A percentile compares a stretch with the other conserved stretches of the same genome.
Conservation (phyloP, 2,888 invertebrate genomes). For the Campopleginae sp. region DNA sequence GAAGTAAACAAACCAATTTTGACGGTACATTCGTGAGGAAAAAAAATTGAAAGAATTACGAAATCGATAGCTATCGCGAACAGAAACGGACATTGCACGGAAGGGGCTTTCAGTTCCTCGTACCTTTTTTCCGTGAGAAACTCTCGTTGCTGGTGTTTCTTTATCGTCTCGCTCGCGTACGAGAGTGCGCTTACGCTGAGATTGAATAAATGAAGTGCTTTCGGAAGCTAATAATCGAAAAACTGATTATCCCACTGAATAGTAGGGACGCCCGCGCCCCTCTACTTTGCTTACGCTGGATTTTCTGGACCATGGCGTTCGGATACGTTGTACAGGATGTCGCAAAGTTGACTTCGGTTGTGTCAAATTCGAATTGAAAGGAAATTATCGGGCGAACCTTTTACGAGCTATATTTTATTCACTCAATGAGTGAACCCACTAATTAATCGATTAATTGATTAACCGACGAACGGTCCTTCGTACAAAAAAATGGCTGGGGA, state of each 20-base stretch:
- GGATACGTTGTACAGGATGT: conserved; percentile 12
- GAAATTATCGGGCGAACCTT: not conserved
- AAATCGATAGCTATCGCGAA: no score
- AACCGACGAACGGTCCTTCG: not conserved
- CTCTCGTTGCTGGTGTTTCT: conserved; percentile 42
- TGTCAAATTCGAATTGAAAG: not conserved
- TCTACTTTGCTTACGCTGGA: conserved; percentile 25
- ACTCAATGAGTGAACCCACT: not conserved
- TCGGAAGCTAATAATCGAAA: conserved; percentile 59
- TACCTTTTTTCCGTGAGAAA: conserved; percentile 32
- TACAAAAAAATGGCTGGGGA: not conserved
- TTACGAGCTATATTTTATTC: not conserved
- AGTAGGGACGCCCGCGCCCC: conserved; percentile 73
- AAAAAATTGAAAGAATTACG: not conserved
- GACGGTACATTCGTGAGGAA: no score
- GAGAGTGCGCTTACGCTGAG: conserved; percentile 57
- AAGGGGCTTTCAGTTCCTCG: not conserved
- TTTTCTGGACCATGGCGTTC: conserved; percentile 22
- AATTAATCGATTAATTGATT: not conserved
- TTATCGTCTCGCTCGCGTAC: conserved; percentile 42
- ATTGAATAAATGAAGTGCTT: conserved; percentile 63
- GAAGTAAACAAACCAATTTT: not conserved
- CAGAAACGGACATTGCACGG: not conserved
- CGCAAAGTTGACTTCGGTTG: not conserved
- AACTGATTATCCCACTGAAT: conserved; percentile 45